Percentiles rank a stretch among this genome's conserved stretches.
Conservation (phyloP, 2,113 vertebrate genomes). For the Scophthalmus maximus region DNA sequence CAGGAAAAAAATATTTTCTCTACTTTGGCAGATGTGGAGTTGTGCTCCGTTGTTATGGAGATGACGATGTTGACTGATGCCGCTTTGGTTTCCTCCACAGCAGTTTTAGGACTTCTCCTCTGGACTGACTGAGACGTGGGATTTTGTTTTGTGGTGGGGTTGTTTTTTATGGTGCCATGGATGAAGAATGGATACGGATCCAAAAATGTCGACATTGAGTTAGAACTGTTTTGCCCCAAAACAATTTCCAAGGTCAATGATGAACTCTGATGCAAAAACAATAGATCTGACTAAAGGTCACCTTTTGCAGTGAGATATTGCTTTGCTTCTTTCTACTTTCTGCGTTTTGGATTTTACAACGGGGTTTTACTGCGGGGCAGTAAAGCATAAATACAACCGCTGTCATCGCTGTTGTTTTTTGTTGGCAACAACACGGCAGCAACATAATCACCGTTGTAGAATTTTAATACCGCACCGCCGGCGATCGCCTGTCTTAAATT, state of each 20-base stretch:
- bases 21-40: too few relatives aligned
- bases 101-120: too few relatives aligned
- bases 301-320: not conserved
- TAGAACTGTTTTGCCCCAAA: not conserved
- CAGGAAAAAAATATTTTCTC: too few relatives aligned
- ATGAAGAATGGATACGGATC: too few relatives aligned
- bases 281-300: not conserved
- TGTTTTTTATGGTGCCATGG: too few relatives aligned
- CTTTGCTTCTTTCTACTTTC: slow-evolving; percentile 14
- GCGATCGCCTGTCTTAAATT: slow-evolving; percentile 30
- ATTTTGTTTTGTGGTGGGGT: too few relatives aligned
- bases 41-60: too few relatives aligned
- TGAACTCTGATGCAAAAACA: not conserved
- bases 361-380: slow-evolving; percentile 36
- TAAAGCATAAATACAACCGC: slow-evolving; percentile 28
- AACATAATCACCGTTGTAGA: slow-evolving; percentile 16
- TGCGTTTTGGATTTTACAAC: slow-evolving; percentile 11
- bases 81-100: too few relatives aligned
- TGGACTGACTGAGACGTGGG: too few relatives aligned
- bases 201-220: not conserved
- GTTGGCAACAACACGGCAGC: slow-evolving; percentile 31
- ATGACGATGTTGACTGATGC: too few relatives aligned
- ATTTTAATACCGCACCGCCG: slow-evolving; percentile 2
- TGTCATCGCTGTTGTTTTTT: slow-evolving; percentile 19
- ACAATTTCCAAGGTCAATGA: not conserved